These are phyloP conservation scores for Deilephila elpenor DNA, from an alignment of 2,888 invertebrate species.

Conservation along the genomic window DNA sequence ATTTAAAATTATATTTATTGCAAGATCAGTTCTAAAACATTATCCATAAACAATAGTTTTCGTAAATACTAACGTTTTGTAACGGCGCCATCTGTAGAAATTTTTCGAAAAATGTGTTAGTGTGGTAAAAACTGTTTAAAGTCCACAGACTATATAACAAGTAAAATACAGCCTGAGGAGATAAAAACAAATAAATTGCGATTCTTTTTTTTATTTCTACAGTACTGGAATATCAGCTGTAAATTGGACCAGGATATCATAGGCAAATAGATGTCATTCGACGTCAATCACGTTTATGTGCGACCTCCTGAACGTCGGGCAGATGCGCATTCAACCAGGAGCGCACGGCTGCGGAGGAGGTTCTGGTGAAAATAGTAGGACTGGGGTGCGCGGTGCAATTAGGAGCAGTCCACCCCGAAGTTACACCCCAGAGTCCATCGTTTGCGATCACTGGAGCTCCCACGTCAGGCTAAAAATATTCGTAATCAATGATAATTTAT, in stretches of 20 bases:
- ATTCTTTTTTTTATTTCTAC: background rate
- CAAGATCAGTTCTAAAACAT: background rate
- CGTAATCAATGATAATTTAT: no score
- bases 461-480: conserved; percentile 62
- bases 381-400: conserved; percentile 46
- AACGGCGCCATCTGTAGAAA: background rate
- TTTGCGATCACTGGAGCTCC: conserved; percentile 73
- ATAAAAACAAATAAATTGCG: background rate
- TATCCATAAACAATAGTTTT: background rate
- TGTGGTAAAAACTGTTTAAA: no score
- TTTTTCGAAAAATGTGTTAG: no score
- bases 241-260: conserved; percentile 20
- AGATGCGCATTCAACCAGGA: conserved; percentile 56
- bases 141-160: no score
- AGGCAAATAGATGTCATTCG: background rate
- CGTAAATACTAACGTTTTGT: background rate
- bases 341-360: conserved; percentile 52
- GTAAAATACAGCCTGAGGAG: no score
- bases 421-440: conserved; percentile 73
- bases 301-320: conserved; percentile 9
- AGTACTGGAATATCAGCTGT: conserved; percentile 2
- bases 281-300: background rate
- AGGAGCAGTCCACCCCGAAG: conserved; percentile 68
- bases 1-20: no score
- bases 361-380: conserved; percentile 67